Conservation (phyloP, 2,113 vertebrate genomes). For the Parus major region DNA sequence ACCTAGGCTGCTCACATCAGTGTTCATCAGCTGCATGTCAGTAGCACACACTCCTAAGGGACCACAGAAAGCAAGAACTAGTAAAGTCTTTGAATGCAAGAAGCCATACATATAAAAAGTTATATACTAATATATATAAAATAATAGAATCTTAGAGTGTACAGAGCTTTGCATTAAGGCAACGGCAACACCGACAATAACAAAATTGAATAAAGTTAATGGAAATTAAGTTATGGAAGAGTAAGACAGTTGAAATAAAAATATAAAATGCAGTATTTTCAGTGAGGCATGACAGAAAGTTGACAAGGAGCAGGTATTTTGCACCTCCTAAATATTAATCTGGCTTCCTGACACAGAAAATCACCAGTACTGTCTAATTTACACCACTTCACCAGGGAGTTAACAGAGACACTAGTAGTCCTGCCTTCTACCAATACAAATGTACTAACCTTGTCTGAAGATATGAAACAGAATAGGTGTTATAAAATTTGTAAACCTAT, state of each 20-base stretch:
- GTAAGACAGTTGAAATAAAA: neutral
- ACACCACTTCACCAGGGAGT: neutral
- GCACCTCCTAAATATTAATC: neutral
- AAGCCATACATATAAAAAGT: neutral
- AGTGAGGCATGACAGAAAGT: neutral
- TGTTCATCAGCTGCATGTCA: neutral
- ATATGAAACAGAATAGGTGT: neutral
- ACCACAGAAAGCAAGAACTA: neutral
- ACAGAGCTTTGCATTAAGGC: neutral
- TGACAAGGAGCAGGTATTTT: neutral
- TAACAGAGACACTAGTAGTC: neutral
- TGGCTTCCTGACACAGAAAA: neutral
- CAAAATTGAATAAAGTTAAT: neutral
- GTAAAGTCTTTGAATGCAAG: neutral
- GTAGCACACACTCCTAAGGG: neutral
- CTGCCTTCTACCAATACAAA: neutral
- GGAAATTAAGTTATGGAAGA: neutral
- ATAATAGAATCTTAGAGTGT: neutral
- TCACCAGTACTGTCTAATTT: neutral
- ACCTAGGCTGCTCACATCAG: neutral
- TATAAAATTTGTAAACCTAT: neutral
- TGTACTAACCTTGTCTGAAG: neutral
- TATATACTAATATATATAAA: neutral
- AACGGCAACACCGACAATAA: neutral
- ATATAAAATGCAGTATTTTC: neutral